Evolutionary conservation across 2,797 vertebrate species (phyloP).

Genomic region (Glyptemys insculpta): DNA sequence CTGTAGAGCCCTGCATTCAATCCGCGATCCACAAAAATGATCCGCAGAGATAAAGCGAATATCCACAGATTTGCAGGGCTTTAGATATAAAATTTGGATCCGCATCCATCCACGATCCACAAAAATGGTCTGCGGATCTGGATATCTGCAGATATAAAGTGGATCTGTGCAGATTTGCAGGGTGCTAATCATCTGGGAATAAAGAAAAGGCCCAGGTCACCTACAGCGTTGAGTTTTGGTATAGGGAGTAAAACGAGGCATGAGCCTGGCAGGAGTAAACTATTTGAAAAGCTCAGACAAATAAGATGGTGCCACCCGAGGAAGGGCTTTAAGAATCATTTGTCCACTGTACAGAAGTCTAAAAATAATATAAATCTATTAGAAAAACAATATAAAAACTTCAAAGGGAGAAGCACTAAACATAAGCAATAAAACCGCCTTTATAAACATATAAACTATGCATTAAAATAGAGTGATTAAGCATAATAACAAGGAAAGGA

Average conservation of each 20-base stretch:
- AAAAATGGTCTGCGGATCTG: no score
- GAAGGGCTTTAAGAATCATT: constrained; percentile 10
- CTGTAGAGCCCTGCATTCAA: no score
- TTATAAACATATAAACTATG: background rate
- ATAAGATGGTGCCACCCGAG: background rate
- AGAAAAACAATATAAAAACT: background rate
- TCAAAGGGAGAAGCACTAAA: constrained; percentile 14
- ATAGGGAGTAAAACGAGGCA: background rate
- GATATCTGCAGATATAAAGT: no score
- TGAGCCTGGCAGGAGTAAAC: constrained; percentile 10
- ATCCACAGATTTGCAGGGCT: no score
- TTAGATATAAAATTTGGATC: no score
- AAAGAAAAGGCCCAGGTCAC: background rate
- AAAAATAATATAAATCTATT: background rate
- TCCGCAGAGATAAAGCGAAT: no score
- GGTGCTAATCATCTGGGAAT: background rate
- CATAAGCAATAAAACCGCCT: background rate
- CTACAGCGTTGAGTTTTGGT: background rate
- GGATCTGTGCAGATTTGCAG: no score
- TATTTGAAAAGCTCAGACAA: background rate
- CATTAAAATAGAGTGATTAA: constrained; percentile 27
- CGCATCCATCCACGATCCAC: no score
- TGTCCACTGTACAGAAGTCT: background rate
- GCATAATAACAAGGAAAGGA: constrained; percentile 2
- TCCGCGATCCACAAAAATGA: no score